Conservation (phyloP, 1,140 invertebrate genomes). For the Trichogramma pretiosum region DNA sequence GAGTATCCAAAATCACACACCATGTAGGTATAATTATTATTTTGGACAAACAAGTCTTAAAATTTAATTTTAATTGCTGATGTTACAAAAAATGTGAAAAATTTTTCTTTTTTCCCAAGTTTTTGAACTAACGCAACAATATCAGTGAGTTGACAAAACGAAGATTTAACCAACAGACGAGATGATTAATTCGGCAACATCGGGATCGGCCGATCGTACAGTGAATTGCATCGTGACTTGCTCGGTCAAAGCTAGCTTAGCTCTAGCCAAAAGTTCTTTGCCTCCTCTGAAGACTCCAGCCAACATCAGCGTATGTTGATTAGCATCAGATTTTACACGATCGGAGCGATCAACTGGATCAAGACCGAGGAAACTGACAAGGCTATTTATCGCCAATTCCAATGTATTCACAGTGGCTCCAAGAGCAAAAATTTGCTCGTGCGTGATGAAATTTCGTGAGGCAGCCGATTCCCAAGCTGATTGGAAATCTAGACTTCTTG, state of each 20-base stretch:
- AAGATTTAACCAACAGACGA: slow-evolving; percentile 69
- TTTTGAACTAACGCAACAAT: no score
- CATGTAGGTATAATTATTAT: no score
- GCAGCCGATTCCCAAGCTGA: slow-evolving; percentile 62
- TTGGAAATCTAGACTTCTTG: slow-evolving; percentile 49
- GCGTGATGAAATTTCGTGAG: slow-evolving; percentile 54
- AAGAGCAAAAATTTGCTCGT: slow-evolving; percentile 86
- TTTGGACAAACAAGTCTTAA: no score
- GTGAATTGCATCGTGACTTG: slow-evolving; percentile 68
- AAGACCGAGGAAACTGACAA: slow-evolving; percentile 80
- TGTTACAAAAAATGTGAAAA: no score
- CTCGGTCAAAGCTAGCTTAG: slow-evolving; percentile 69
- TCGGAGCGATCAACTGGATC: slow-evolving; percentile 79
- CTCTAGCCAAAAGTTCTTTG: slow-evolving; percentile 77
- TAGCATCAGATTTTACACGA: slow-evolving; percentile 74
- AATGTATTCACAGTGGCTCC: slow-evolving; percentile 64
- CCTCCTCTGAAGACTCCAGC: slow-evolving; percentile 82
- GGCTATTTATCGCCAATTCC: slow-evolving; percentile 81
- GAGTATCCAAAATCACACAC: no score
- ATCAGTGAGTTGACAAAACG: no score
- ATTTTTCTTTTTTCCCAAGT: no score
- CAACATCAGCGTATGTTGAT: slow-evolving; percentile 70
- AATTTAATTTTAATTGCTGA: no score
- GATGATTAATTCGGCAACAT: slow-evolving; percentile 77
- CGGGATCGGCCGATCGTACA: slow-evolving; percentile 58